phyloP scores from a whole-genome alignment of 1,140 invertebrate species.

The Caerostris darwini region DNA sequence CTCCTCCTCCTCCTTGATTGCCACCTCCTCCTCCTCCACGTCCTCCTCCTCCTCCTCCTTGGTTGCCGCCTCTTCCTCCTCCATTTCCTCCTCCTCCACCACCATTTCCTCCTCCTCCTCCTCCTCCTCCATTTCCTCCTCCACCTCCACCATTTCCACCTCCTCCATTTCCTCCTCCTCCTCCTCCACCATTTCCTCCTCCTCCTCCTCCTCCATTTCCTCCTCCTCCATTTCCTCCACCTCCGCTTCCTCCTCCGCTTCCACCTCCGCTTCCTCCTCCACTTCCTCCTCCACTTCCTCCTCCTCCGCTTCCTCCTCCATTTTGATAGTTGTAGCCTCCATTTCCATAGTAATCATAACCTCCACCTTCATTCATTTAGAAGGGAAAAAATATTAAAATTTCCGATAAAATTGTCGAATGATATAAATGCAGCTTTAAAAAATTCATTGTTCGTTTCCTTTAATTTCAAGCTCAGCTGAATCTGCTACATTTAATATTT shows the following conservation, averaged over 20 bases:
- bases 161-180: neutral
- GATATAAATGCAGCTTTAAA: no score
- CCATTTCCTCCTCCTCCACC: neutral
- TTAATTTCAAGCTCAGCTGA: no score
- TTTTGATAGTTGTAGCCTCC: neutral
- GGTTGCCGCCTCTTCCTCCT: neutral
- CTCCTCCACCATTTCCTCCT: neutral
- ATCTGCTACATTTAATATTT: no score
- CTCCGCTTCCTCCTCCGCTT: neutral
- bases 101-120: neutral
- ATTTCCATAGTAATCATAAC: neutral
- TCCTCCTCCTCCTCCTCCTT: neutral
- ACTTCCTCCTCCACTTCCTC: neutral
- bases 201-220: neutral
- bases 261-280: neutral
- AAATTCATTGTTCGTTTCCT: no score
- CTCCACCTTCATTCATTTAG: neutral
- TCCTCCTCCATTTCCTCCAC: neutral
- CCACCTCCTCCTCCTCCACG: neutral
- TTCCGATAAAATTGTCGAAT: no score
- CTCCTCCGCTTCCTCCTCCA: constrained; percentile 10
- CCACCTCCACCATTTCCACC: neutral
- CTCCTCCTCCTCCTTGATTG: neutral
- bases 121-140: neutral
- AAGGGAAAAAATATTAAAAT: no score